Evolutionary conservation across 2,113 vertebrate species (phyloP).

Genomic region (Clupea harengus): DNA sequence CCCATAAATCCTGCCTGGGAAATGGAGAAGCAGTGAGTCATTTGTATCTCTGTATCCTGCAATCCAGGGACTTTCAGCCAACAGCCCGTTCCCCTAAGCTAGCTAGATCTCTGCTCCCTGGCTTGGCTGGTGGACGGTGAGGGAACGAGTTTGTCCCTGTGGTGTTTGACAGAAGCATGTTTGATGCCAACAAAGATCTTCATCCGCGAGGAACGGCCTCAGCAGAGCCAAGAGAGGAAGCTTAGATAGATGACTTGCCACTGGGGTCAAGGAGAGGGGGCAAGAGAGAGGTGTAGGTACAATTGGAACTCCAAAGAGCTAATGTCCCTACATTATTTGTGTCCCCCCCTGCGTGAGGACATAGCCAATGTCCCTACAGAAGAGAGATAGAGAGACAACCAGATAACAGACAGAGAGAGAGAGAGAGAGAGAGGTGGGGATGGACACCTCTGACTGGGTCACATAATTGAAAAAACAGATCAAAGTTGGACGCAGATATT

Average conservation of each 20-base stretch:
- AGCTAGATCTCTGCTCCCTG: conserved; percentile 6
- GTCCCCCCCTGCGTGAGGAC: too few species aligned
- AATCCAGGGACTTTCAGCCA: conserved; percentile 15
- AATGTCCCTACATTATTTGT: too few species aligned
- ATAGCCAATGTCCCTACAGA: too few species aligned
- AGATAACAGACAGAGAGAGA: not conserved
- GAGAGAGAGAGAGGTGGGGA: not conserved
- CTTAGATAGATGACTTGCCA: conserved; percentile 25
- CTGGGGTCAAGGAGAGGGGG: not conserved
- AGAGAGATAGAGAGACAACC: not conserved
- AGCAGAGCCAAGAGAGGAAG: not conserved
- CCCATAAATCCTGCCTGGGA: conserved; percentile 39
- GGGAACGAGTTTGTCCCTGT: not conserved
- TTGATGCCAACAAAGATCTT: conserved; percentile 8
- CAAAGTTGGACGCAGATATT: not conserved
- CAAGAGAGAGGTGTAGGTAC: not conserved
- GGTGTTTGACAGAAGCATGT: conserved; percentile 18
- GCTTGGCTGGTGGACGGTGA: conserved; percentile 12
- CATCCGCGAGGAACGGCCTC: not conserved
- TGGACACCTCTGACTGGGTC: not conserved
- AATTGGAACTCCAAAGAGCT: too few species aligned
- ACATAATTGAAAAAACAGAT: not conserved
- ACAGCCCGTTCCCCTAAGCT: not conserved
- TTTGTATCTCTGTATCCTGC: conserved; percentile 26
- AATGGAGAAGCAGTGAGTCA: conserved; percentile 40